Evolutionary conservation across 1,140 invertebrate genomes (phyloP), one percentile per base, ranked within the genome.

Genomic region (Kradibia gibbosae): DNA sequence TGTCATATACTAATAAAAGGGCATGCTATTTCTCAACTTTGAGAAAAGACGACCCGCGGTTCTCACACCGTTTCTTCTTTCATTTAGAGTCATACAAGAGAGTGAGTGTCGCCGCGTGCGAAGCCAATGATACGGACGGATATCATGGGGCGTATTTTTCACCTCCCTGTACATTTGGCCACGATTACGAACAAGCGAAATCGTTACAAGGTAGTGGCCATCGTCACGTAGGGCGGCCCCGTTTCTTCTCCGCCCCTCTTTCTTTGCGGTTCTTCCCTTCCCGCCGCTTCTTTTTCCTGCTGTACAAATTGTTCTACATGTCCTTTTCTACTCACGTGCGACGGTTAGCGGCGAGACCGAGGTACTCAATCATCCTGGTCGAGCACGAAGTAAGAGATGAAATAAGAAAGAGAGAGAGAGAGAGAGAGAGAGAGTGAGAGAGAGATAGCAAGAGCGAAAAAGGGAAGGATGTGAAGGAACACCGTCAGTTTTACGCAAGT

Each of bases 291-390:
- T 62, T 31, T 34, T 34, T 34, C 2, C 31, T 20, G n/a, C 39
- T 17, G 20, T 50, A 78, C 76, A 82, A 82, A 82, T 82, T 74
- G 81, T 79, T 78, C 75, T 78, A 82, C 81, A 28, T 79, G 76
- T 78, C 76, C 75, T 82, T 78, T 82, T 82, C 67, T 36, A 73
- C 80, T 78, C 80, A 78, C 80, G 80, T 82, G 80, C 80, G 53
- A 78, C 55, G 60, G 60, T 71, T 81, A 76, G 57, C 78, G 79
- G 34, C 42, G 77, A 71, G 50, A 57, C 72, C 57, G 72, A 53
- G 53, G 65, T 78, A 70, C 80, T 82, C 80, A 36, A 82, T 82
- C 80, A 82, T 39, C 48, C 65, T 15, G 57, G 22, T 55, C 31
- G n/a, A 53, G 70, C 50, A 20, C 39, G 1, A 20, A 34, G 31